Evolutionary conservation across 1,140 invertebrate genomes (phyloP).

Genomic region (Dinoponera quadriceps): DNA sequence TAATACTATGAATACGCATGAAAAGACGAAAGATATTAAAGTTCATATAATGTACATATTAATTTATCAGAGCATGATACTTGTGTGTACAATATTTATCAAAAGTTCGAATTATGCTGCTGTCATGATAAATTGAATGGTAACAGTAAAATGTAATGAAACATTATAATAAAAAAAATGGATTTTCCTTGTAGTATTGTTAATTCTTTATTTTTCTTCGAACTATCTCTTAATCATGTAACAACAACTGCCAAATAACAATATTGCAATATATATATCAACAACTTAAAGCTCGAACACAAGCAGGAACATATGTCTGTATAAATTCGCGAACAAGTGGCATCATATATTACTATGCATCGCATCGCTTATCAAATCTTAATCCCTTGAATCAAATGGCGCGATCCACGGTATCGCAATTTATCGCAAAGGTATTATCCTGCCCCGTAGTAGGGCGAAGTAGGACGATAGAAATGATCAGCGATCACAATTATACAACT

Average conservation of each 20-base stretch:
- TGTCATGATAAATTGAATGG: not conserved
- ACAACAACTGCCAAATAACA: constrained; percentile 64
- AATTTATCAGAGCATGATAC: not conserved
- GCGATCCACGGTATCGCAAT: not conserved
- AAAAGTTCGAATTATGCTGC: not conserved
- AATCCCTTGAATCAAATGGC: constrained; percentile 25
- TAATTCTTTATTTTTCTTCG: constrained; percentile 65
- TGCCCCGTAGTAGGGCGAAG: not conserved
- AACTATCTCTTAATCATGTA: constrained; percentile 49
- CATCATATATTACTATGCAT: constrained; percentile 21
- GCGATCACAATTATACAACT: constrained; percentile 9
- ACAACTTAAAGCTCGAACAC: constrained; percentile 30
- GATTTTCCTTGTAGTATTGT: constrained; percentile 5
- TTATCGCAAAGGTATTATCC: constrained; percentile 4
- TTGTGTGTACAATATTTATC: not conserved
- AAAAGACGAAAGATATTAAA: not conserved
- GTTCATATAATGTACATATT: not conserved
- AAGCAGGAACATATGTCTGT: constrained; percentile 32
- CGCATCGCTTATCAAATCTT: constrained; percentile 35
- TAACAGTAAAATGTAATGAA: not conserved
- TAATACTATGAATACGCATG: too few relatives aligned
- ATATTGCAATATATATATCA: constrained; percentile 40
- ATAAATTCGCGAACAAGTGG: constrained; percentile 1
- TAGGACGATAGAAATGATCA: constrained; percentile 4
- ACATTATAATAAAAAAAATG: not conserved